Base-by-base conservation (phyloP, 2,888 invertebrate species). In the Athripsodes cinereus region DNA sequence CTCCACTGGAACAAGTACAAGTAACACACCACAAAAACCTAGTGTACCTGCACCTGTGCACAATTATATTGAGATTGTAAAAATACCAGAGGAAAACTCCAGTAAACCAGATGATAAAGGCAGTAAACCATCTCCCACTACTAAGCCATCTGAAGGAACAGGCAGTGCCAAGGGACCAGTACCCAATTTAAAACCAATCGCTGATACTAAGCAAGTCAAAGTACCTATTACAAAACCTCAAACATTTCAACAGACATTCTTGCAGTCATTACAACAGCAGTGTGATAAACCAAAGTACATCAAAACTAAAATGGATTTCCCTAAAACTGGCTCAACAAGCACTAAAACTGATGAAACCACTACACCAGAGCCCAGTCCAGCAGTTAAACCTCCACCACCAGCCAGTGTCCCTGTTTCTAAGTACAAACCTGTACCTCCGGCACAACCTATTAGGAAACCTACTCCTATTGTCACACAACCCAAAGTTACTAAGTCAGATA, bases 21-120 rank as follows among this genome's bases (percentile, higher is more conserved):
- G 68, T 2, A 82, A 81, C 66, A 72, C 73, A 2, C 75, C 76
- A 58, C 75, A 72, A 64, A 75, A 76, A 52, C 73, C 76, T 10
- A 35, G 75, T 56, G 76, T 72, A 65, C 74, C 77, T 54, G n/a
- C 8, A 8, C 55, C 57, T 46, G 82, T 83, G 10, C 82, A 83
- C 68, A 84, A 83, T 67, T 83, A 77, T 65, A 83, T 84, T 63
- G 82, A 84, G 72, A 84, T 84, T 64, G 69, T 83, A 58, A 84
- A 84, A 70, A 69, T 84, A 57, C 81, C 83, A 53, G 83, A 84
- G 56, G 78, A 78, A 44, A 52, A 44, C 44, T 58, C 56, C 69
- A 47, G 76, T 16, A 58, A 54, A 55, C 58, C 67, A 68, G 74
- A 77, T 49, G 62, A 60, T 57, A 49, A 66, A 50, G 57, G 63